Evolutionary conservation across 2,888 invertebrate genomes (phyloP), one percentile per base, ranked within the genome.

Genomic region (Brachynemurus nebulosus): DNA sequence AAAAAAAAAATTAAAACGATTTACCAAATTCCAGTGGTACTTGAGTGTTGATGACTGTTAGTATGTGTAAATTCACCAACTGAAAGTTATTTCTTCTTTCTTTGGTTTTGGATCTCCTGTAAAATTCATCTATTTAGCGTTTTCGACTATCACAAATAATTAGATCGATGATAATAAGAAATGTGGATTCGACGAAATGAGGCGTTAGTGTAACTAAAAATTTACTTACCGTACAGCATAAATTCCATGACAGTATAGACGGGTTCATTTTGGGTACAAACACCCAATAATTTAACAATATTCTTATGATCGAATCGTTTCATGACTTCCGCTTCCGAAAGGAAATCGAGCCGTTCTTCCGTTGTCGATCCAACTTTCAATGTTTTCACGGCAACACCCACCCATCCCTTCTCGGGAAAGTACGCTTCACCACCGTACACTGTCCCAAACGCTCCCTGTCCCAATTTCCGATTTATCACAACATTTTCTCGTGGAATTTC

Each of bases 251-350:
- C 78, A 1, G 86, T 86, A 58, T 86, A 85, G 36, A 91, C 83
- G 0, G 92, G 91, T 56, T 90, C 89, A 36, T 76, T 78, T 57
- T 84, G 80, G 1, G 90, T 85, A 54, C 89, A 86, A 9, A 93
- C 90, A 1, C 85, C 92, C 16, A 91, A 65, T 21, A 93, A 67
- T 52, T 79, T 76, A 11, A 93, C 81, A 44, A 93, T 82, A 61
- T 93, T 92, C 56, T 80, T 79, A 61, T 93, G 91, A 45, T 88
- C 83, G 62, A 93, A 90, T 38, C 86, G 74, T 60, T 92, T 92
- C 92, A 93, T 93, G 17, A 89, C 82, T 60, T 92, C 90, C 2
- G 92, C 91, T 63, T 93, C 93, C 42, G 88, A 83, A 30, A 93
- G 68, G 57, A 93, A 93, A 61, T 93, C 91, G 17, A 91, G 67